Base-by-base conservation (phyloP, 2,888 invertebrate species). In the Ennomos erosarius region DNA sequence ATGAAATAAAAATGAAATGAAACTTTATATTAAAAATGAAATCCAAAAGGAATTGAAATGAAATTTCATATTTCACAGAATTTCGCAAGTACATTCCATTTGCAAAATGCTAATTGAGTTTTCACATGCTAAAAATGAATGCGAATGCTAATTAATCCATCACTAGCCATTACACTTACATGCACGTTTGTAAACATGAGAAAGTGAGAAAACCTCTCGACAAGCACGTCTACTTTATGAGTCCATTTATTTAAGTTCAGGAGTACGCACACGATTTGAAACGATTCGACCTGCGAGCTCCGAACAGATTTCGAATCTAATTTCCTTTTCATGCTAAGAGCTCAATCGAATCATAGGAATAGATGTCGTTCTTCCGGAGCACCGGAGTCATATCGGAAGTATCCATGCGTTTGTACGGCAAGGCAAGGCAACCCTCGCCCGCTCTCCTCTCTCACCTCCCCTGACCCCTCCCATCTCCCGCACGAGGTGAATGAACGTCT, bases 401-500 rank as follows among this genome's bases (percentile, higher is more conserved):
- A 26, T 26, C 26, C 26, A 26, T 16, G 39, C 34, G 36, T 40
- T 44, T 50, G 45, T 40, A 39, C 11, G 26, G 16, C 16, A 16
- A n/a, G n/a, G n/a, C n/a, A n/a, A n/a, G 16, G 45, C 55, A 55
- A 56, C 60, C 45, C 69, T 62, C 58, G 34, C 64, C 61, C 58
- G 34, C 64, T 59, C 64, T 65, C 64, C 60, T 51, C 62, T 65
- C 62, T 59, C 69, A 58, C 73, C 68, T 63, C 56, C 51, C 56
- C 69, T 52, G 37, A 36, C 57, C 48, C 51, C 65, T 47, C 44
- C 67, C 59, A 70, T 69, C 76, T 73, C 72, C 76, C 70, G 63
- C 26, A 26, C 65, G 81, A 84, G 84, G 85, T 85, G 83, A 85
- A 85, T 73, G 85, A 84, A 85, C 85, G 82, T 81, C 81, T 82